phyloP scores from a whole-genome alignment of 1,140 invertebrate species.

The Caenorhabditis inopinata region DNA sequence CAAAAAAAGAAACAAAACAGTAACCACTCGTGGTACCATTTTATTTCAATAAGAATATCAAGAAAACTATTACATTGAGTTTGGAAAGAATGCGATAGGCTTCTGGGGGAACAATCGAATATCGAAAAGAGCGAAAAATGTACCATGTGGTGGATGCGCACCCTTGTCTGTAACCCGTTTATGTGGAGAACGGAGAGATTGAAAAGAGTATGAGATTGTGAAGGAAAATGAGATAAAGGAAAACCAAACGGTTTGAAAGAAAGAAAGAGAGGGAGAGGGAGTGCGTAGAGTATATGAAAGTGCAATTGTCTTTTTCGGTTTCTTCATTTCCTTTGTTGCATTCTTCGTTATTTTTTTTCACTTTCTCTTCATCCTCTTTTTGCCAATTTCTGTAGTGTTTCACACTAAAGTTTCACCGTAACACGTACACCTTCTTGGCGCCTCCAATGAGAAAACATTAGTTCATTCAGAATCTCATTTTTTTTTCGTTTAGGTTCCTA shows the following conservation, averaged over 20 bases:
- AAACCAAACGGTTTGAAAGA: not conserved
- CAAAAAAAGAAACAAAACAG: too few relatives aligned
- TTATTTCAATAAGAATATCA: not conserved
- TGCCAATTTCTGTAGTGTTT: not conserved
- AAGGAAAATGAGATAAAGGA: not conserved
- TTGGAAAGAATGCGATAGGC: not conserved
- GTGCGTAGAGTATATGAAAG: constrained; percentile 1
- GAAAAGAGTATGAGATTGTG: not conserved
- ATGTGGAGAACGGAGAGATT: not conserved
- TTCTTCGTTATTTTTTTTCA: not conserved
- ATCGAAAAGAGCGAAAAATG: constrained; percentile 30
- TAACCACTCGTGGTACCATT: too few relatives aligned
- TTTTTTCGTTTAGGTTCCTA: not conserved
- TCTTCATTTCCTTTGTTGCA: not conserved
- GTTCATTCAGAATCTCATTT: not conserved
- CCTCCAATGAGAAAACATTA: not conserved
- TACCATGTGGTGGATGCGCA: constrained; percentile 17
- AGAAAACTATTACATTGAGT: not conserved
- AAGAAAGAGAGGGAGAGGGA: not conserved
- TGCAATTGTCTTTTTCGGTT: not conserved
- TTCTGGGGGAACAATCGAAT: not conserved
- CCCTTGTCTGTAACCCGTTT: constrained; percentile 30
- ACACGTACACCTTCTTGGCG: not conserved
- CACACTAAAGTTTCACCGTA: not conserved
- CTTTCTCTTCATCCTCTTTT: not conserved